Conservation (phyloP, 2,113 vertebrate genomes). For the Malaclemys terrapin region DNA sequence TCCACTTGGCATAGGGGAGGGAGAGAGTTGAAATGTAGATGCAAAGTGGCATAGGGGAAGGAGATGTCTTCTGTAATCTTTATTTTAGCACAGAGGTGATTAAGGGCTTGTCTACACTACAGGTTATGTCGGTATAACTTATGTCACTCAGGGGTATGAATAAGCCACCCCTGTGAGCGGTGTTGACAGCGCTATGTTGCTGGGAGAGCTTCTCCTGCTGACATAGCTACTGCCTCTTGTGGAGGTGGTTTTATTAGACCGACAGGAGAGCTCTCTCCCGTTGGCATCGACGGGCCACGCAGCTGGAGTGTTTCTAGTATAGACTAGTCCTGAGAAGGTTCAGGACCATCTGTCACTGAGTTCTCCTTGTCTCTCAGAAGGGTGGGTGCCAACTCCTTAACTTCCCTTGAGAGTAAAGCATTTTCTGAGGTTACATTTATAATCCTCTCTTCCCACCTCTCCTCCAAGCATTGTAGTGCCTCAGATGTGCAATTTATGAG, state of each 20-base stretch:
- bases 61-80: background rate
- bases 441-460: background rate
- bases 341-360: background rate
- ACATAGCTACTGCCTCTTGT: no score
- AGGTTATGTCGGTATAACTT: no score
- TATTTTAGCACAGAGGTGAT: background rate
- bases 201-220: no score
- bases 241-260: no score
- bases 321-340: no score
- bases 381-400: background rate
- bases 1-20: background rate
- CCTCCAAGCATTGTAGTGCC: rapidly evolving
- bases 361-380: background rate
- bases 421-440: background rate
- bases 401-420: background rate
- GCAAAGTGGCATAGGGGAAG: background rate
- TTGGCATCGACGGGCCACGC: no score
- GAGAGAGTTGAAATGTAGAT: background rate
- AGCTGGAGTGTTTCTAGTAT: no score
- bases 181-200: no score
- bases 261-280: no score
- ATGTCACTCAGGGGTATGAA: no score
- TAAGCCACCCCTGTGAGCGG: no score
- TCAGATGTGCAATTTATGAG: background rate
- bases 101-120: no score